phyloP scores from a whole-genome alignment of 1,140 invertebrate genomes.

The Tigriopus japonicus region DNA sequence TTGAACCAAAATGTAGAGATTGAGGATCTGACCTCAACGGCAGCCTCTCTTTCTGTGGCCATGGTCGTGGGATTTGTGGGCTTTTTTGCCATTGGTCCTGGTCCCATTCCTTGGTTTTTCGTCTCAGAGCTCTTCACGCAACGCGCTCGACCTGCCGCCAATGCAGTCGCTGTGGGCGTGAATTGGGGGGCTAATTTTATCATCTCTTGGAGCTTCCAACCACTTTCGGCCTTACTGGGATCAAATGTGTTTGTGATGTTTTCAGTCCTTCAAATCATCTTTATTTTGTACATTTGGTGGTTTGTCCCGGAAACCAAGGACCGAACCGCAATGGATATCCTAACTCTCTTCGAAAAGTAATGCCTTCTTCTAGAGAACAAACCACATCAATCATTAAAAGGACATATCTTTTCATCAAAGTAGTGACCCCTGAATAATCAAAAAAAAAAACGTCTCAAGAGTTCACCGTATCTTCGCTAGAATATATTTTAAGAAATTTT shows the following conservation, averaged over 20 bases:
- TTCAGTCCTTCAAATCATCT: constrained; percentile 39
- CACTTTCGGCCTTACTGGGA: constrained; percentile 41
- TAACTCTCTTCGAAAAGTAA: constrained; percentile 46
- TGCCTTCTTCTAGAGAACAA: no score
- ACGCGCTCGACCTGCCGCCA: constrained; percentile 51
- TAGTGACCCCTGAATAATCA: no score
- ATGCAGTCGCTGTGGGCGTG: constrained; percentile 52
- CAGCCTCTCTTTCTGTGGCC: constrained; percentile 47
- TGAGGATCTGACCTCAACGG: constrained; percentile 22
- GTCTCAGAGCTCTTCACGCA: constrained; percentile 66
- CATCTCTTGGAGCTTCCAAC: constrained; percentile 49
- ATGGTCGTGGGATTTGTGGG: constrained; percentile 60
- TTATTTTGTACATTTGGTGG: constrained; percentile 48
- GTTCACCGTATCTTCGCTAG: no score
- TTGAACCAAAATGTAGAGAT: constrained; percentile 17
- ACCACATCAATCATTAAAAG: no score
- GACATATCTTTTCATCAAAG: no score
- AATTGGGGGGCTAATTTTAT: constrained; percentile 77
- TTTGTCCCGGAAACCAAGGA: constrained; percentile 73
- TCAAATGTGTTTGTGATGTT: constrained; percentile 57
- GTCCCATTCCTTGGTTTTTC: constrained; percentile 87
- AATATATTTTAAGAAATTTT: no score
- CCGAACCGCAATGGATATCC: constrained; percentile 58
- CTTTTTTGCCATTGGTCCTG: constrained; percentile 46
- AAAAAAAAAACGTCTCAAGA: no score